Percentiles rank a stretch among this genome's conserved stretches.
Conservation (phyloP, 1,140 invertebrate genomes). For the Conus ventricosus region DNA sequence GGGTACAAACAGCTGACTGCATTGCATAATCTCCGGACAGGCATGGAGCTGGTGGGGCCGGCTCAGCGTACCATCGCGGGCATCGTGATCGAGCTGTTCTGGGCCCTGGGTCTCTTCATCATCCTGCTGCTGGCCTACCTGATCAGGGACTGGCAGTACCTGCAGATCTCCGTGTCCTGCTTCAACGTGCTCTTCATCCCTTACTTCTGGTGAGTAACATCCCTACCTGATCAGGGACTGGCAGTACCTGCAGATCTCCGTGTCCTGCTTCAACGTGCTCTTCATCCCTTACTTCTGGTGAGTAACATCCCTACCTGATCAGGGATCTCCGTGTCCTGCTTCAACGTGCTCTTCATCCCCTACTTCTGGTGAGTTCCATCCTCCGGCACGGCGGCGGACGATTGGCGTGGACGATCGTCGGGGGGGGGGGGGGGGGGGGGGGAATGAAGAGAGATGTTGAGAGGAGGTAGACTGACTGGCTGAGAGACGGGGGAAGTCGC, state of each 20-base stretch:
- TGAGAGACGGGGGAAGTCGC: no score
- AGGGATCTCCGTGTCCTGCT: no score
- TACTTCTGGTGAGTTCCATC: background rate
- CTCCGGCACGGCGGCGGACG: background rate
- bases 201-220: background rate
- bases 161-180: slow-evolving; percentile 85
- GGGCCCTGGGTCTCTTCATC: slow-evolving; percentile 82
- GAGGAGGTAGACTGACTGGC: no score
- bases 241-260: no score
- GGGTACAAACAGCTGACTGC: no score
- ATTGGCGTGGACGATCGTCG: no score
- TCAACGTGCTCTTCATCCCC: slow-evolving; percentile 81
- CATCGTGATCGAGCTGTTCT: slow-evolving; percentile 77
- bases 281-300: slow-evolving; percentile 74
- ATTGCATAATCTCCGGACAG: slow-evolving; percentile 11
- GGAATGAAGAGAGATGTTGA: no score
- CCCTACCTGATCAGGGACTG: background rate
- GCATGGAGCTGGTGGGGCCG: slow-evolving; percentile 53
- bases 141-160: slow-evolving; percentile 83
- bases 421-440: no score
- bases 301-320: background rate
- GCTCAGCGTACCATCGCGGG: slow-evolving; percentile 52
- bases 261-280: slow-evolving; percentile 81
- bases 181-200: slow-evolving; percentile 82
- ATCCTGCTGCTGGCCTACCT: slow-evolving; percentile 81